Evolutionary conservation across 2,113 vertebrate genomes (phyloP), one percentile per base, ranked within the genome.

Genomic region (Lanius collurio): DNA sequence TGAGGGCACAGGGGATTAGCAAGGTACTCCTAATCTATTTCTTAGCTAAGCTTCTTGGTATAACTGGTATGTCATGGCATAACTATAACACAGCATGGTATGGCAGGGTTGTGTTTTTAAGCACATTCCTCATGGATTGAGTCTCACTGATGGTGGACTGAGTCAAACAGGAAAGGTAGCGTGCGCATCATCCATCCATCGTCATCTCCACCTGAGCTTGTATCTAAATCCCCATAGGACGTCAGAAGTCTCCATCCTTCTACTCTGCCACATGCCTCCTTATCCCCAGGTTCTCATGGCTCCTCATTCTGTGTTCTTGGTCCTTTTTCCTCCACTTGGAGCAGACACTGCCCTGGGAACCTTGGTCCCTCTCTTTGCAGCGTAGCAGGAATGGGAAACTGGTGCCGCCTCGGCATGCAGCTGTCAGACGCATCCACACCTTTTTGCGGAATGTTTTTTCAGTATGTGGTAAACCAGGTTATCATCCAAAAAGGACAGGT

Each of bases 401-500:
- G 87, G 94, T 67, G 94, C 96, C 11, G 62, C 91, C 91, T 93
- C 68, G 52, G 95, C n/a, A 70, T 35, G 83, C 97, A 77, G 71
- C 69, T 57, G 63, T 99, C 98, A 99, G 94, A 99, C 97, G 27
- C 99, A 99, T 92, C 98, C 99, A 96, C 99, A 99, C 97, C 98
- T 99, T 96, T 99, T 98, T 23, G 99, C 99, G 95, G 99, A 99
- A 98, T 99, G 99, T 98, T 99, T 99, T 97, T 98, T 99, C 93
- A 99, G 97, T 71, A 99, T 99, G 97, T 99, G 99, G 97, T 99
- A 99, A 98, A 98, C 99, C 92, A 99, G 97, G 77, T 98, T 98
- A 93, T 99, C 99, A 16, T 99, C 99, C 98, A 99, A 94, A 97
- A 99, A 99, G 2, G 99, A 99, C 75, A 99, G 96, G 98, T 99